Percentiles rank a stretch among this genome's conserved stretches.
phyloP scores from a whole-genome alignment of 2,113 vertebrate species.

The Tupaia tana region DNA sequence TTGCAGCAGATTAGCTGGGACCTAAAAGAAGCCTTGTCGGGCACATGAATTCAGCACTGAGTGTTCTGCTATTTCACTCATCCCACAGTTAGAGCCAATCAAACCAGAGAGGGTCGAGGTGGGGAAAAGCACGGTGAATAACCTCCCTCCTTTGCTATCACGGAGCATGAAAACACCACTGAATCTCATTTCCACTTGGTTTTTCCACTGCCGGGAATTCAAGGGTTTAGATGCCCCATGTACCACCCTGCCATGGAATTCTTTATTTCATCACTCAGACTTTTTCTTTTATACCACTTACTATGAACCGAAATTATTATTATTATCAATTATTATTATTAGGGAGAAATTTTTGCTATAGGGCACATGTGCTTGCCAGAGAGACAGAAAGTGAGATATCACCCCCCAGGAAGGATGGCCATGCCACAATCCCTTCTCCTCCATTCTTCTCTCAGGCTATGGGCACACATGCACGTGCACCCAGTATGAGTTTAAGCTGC shows the following conservation, averaged over 20 bases:
- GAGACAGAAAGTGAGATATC: no score
- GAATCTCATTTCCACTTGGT: not conserved
- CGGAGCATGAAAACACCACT: slow-evolving; percentile 37
- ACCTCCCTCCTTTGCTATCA: not conserved
- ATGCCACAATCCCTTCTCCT: no score
- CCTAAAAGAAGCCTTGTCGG: slow-evolving; percentile 38
- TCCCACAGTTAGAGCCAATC: slow-evolving; percentile 47
- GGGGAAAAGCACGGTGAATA: not conserved
- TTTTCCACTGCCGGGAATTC: not conserved
- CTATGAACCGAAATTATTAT: not conserved
- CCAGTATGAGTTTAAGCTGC: no score
- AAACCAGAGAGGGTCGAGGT: not conserved
- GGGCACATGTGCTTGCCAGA: no score
- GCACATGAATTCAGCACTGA: not conserved
- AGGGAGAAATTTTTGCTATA: no score
- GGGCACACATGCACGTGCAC: no score
- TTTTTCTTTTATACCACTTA: not conserved
- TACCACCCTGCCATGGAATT: not conserved
- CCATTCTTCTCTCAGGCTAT: no score
- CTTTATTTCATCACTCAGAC: not conserved
- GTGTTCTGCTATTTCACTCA: slow-evolving; percentile 29
- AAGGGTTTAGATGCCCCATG: not conserved
- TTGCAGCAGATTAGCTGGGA: slow-evolving; percentile 43
- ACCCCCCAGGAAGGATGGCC: no score
- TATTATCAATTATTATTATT: no score